Conservation (phyloP, 2,888 invertebrate genomes). For the Monochamus alternatus region DNA sequence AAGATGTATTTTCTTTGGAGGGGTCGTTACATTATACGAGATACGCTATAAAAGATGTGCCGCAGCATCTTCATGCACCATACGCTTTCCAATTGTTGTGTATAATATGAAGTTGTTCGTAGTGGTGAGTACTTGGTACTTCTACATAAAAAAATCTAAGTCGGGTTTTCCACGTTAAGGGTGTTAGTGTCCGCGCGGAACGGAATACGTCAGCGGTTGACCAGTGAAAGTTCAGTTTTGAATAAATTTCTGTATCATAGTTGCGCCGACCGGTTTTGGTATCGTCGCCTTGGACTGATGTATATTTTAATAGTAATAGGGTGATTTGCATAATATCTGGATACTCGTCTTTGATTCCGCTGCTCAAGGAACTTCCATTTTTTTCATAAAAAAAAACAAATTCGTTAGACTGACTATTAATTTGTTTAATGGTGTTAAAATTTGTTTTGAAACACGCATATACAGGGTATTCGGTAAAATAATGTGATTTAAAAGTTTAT, state of each 20-base stretch:
- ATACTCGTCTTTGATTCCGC: conserved; percentile 22
- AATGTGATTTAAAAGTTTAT: too few species aligned
- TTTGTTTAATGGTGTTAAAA: too few species aligned
- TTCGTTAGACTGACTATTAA: neutral
- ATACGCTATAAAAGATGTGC: conserved; percentile 63
- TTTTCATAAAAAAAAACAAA: neutral
- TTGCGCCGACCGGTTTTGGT: conserved; percentile 1
- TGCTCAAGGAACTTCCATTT: neutral
- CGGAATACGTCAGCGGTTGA: neutral
- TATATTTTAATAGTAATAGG: conserved; percentile 6
- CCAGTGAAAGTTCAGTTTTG: conserved; percentile 29
- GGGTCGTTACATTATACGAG: conserved; percentile 62
- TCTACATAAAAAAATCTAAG: conserved; percentile 14
- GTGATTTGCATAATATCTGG: conserved; percentile 12
- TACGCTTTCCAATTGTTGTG: conserved; percentile 61
- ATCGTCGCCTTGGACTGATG: conserved; percentile 16
- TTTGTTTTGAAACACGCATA: too few species aligned
- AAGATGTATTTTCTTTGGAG: conserved; percentile 63
- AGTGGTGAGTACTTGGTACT: conserved; percentile 61
- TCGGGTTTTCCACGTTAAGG: conserved; percentile 7
- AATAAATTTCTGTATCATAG: conserved; percentile 26
- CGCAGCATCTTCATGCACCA: conserved; percentile 55
- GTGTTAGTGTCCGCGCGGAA: conserved; percentile 29
- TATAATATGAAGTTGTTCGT: conserved; percentile 64
- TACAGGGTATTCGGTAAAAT: too few species aligned